Evolutionary conservation across 1,140 invertebrate species (phyloP).

Genomic region (Drosophila rhopaloa): DNA sequence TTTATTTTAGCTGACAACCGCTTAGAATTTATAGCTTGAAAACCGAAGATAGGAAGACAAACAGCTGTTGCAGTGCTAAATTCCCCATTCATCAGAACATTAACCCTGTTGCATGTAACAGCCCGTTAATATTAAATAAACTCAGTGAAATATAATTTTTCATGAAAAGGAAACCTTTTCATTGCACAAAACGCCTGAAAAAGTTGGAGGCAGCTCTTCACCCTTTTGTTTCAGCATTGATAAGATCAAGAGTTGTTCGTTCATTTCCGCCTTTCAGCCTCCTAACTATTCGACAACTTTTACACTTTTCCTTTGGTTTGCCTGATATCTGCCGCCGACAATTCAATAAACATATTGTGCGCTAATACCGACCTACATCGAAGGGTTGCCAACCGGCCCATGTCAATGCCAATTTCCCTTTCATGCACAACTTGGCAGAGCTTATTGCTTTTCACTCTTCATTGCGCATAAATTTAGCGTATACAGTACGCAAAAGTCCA

Average conservation of each 20-base stretch:
- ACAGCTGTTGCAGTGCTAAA: too few relatives aligned
- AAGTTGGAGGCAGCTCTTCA: neutral
- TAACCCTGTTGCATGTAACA: neutral
- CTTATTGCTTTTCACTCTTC: constrained; percentile 81
- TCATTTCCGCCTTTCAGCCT: neutral
- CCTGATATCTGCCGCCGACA: constrained; percentile 14
- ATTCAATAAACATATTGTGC: constrained; percentile 57
- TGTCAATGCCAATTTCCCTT: constrained; percentile 77
- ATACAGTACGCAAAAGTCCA: constrained; percentile 47
- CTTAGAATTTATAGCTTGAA: too few relatives aligned
- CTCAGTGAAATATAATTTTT: neutral
- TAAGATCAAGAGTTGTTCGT: neutral
- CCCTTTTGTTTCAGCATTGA: neutral
- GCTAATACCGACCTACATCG: constrained; percentile 23
- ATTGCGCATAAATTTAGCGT: constrained; percentile 79
- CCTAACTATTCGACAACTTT: constrained; percentile 6
- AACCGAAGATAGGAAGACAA: too few relatives aligned
- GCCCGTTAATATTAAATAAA: neutral
- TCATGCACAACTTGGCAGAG: constrained; percentile 80
- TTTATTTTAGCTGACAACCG: too few relatives aligned
- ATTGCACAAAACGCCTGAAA: too few relatives aligned
- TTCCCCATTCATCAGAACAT: too few relatives aligned
- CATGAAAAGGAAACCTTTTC: neutral
- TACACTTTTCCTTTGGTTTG: neutral
- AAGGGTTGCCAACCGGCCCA: constrained; percentile 30